These are phyloP conservation scores for Hippocampus mohnikei DNA, from an alignment of 2,113 vertebrate species.

Conservation along the genomic window DNA sequence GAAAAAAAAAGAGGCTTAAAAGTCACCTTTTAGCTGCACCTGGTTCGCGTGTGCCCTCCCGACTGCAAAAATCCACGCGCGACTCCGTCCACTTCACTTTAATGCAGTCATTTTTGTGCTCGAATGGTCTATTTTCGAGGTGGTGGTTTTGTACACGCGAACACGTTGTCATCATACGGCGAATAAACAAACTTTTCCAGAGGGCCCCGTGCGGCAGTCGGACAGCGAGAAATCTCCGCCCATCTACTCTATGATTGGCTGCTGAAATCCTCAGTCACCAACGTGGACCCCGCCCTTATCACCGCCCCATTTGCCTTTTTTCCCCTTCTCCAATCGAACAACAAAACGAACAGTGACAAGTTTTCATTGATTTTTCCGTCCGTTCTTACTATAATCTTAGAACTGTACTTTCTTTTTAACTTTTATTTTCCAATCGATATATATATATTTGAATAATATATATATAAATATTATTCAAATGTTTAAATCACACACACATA, in stretches of 20 bases:
- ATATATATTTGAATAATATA: neutral
- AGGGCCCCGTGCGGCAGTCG: conserved; percentile 74
- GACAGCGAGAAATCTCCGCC: conserved; percentile 69
- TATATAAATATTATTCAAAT: neutral
- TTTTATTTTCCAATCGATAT: neutral
- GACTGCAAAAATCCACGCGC: conserved; percentile 51
- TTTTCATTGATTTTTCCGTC: conserved; percentile 3
- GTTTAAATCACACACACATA: neutral
- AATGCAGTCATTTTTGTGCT: neutral
- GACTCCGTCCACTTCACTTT: conserved; percentile 3
- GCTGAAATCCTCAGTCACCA: conserved; percentile 67
- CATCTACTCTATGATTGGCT: conserved; percentile 71
- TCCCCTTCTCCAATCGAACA: conserved; percentile 5
- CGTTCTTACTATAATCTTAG: neutral
- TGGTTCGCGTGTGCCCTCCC: conserved; percentile 58
- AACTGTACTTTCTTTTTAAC: no score
- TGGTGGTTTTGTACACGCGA: conserved; percentile 61
- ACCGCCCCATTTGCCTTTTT: conserved; percentile 12
- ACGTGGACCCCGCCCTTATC: conserved; percentile 44
- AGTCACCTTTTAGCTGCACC: neutral
- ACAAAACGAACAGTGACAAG: conserved; percentile 24
- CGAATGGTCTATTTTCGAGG: conserved; percentile 42
- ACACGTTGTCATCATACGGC: conserved; percentile 79
- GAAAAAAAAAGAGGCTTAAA: neutral
- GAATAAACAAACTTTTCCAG: conserved; percentile 80